These are phyloP conservation scores for Casuarius casuarius DNA, from an alignment of 2,113 vertebrate species.

Conservation along the genomic window DNA sequence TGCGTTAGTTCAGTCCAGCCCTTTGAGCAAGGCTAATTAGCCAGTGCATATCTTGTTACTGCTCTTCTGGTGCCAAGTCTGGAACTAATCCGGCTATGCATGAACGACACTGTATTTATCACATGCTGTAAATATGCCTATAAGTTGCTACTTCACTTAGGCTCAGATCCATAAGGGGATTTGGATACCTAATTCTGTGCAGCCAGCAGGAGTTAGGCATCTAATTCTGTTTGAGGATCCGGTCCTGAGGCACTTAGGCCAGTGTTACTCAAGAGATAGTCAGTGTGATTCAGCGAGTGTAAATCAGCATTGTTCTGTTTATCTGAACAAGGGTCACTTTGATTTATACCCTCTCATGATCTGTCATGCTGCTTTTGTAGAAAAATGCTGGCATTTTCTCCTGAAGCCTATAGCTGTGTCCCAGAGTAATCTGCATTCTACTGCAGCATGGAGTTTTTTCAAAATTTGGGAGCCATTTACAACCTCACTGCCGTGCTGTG, in stretches of 20 bases:
- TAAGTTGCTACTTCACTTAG: background rate
- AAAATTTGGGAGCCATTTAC: constrained; percentile 38
- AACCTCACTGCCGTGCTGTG: constrained; percentile 4
- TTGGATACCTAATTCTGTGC: background rate
- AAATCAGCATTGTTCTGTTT: background rate
- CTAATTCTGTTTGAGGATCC: background rate
- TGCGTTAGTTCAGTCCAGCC: background rate
- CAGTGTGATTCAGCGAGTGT: background rate
- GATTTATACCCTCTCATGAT: background rate
- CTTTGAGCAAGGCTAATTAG: background rate
- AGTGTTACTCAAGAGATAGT: background rate
- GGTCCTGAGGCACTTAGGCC: background rate
- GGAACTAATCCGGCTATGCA: background rate
- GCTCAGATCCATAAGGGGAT: background rate
- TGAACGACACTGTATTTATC: background rate
- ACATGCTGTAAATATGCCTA: background rate
- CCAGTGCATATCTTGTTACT: background rate
- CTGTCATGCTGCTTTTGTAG: background rate
- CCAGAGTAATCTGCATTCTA: constrained; percentile 29
- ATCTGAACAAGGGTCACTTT: background rate
- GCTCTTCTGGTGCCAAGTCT: background rate
- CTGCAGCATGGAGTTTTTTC: background rate
- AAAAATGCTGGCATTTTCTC: background rate
- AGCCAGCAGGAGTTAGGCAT: background rate
- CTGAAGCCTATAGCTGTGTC: background rate